Conservation (phyloP, 2,888 invertebrate species). For the Smittia sp. region DNA sequence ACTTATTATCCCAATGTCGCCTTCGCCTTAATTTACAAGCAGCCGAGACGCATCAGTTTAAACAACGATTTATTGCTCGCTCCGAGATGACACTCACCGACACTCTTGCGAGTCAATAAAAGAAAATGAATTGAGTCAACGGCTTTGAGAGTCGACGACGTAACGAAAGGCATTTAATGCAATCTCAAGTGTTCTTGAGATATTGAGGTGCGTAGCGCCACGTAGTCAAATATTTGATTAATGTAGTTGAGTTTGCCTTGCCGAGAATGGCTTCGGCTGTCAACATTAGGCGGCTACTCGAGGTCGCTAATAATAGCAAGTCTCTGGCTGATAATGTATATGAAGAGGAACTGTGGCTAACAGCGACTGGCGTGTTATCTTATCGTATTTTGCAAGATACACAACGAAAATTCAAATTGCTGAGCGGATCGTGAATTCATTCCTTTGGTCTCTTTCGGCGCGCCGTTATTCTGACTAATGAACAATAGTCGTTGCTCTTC, state of each 20-base stretch:
- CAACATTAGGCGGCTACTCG: not conserved
- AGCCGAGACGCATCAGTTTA: not conserved
- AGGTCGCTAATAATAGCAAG: not conserved
- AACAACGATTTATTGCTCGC: not conserved
- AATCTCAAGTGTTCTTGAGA: not conserved
- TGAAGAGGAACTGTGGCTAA: too few species aligned
- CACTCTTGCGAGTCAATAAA: not conserved
- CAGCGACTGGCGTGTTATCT: too few species aligned
- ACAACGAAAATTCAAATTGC: not conserved
- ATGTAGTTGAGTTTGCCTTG: not conserved
- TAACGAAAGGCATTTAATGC: not conserved
- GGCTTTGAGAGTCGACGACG: not conserved
- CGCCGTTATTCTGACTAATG: too few species aligned
- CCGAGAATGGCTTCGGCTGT: not conserved
- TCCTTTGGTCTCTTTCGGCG: constrained; percentile 7
- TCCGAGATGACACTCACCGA: not conserved
- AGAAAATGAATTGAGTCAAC: not conserved
- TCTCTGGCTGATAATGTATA: constrained; percentile 15
- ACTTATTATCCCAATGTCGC: too few species aligned
- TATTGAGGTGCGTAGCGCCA: not conserved
- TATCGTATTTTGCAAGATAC: too few species aligned
- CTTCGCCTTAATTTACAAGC: not conserved
- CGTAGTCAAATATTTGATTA: not conserved
- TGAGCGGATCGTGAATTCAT: not conserved
- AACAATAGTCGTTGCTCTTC: not conserved